A percentile compares a stretch with the other conserved stretches of the same genome.
Evolutionary conservation across 2,113 vertebrate species (phyloP).

Genomic region (Miniopterus natalensis): DNA sequence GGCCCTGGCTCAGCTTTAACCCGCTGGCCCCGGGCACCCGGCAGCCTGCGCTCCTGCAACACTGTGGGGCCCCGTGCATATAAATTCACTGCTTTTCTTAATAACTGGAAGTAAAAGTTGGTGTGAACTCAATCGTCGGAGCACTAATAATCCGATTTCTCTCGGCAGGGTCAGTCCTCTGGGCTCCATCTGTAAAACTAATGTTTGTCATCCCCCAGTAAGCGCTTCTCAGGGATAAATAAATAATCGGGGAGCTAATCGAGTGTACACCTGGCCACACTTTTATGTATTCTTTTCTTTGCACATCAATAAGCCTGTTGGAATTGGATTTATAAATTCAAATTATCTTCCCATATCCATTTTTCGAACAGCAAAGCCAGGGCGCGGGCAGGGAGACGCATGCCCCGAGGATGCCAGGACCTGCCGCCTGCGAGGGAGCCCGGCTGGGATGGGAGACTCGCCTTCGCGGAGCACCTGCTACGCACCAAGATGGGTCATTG

Average conservation of each 20-base stretch:
- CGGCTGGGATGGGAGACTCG: rapidly evolving
- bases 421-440: rapidly evolving
- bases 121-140: not conserved
- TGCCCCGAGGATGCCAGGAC: rapidly evolving
- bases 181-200: slow-evolving; percentile 57
- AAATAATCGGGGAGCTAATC: not conserved
- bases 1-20: not conserved
- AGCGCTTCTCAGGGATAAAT: slow-evolving; percentile 47
- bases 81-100: not conserved
- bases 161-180: slow-evolving; percentile 37
- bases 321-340: not conserved
- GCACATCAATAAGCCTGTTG: not conserved
- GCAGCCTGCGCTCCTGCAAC: not conserved
- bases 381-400: rapidly evolving
- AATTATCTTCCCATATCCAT: not conserved
- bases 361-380: not conserved
- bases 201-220: not conserved
- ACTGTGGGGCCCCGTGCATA: rapidly evolving
- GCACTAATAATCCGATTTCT: not conserved
- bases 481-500: rapidly evolving
- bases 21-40: rapidly evolving
- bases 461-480: rapidly evolving
- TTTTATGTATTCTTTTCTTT: not conserved
- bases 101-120: slow-evolving; percentile 27
- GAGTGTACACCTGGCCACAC: not conserved